Evolutionary conservation across 2,888 invertebrate genomes (phyloP).

Genomic region (Patella depressa): DNA sequence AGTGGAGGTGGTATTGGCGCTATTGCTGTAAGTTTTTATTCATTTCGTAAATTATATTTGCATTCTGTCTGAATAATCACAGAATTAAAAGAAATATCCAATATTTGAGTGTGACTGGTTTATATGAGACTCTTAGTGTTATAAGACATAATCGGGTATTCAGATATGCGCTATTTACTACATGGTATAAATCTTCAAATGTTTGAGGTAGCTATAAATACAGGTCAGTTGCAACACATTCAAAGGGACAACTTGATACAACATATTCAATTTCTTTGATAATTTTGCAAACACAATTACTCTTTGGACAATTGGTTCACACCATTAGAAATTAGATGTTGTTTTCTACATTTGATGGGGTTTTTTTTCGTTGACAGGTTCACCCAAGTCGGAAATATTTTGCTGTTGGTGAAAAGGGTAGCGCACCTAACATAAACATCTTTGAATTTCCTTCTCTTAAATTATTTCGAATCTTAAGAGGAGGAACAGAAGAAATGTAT

Average conservation of each 20-base stretch:
- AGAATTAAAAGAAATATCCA: too few relatives aligned
- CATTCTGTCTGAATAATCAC: too few relatives aligned
- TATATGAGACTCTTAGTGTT: too few relatives aligned
- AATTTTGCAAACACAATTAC: not conserved
- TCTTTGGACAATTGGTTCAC: not conserved
- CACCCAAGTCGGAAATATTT: constrained; percentile 77
- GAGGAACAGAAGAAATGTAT: constrained; percentile 83
- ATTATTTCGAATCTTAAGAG: constrained; percentile 80
- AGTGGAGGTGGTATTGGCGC: constrained; percentile 87
- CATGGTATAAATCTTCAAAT: too few relatives aligned
- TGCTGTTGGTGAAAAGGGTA: constrained; percentile 88
- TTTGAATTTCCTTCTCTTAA: constrained; percentile 88
- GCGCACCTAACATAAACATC: constrained; percentile 82
- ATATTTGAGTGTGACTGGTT: too few relatives aligned
- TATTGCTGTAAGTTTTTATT: constrained; percentile 77
- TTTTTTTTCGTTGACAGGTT: constrained; percentile 51
- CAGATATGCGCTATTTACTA: too few relatives aligned
- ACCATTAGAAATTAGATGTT: not conserved
- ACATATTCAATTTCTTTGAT: not conserved
- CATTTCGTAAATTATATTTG: too few relatives aligned
- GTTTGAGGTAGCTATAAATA: too few relatives aligned
- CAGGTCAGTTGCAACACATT: too few relatives aligned
- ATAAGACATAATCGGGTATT: too few relatives aligned
- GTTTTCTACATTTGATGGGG: not conserved
- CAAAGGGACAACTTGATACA: not conserved